Evolutionary conservation across 2,113 vertebrate genomes (phyloP), one percentile per base, ranked within the genome.

Genomic region (Monarcha castaneiventris): DNA sequence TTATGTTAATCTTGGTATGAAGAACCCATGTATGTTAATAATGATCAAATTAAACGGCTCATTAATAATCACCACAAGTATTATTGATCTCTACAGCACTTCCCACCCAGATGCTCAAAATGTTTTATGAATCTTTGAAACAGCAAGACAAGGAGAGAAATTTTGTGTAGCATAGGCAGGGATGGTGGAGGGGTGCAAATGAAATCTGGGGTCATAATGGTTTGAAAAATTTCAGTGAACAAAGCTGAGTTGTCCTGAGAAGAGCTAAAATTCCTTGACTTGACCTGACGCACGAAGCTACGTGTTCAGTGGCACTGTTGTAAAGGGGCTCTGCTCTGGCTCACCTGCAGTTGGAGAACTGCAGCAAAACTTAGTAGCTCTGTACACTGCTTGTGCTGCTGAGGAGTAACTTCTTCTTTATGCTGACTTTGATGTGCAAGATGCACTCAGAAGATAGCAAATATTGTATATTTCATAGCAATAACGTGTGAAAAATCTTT

Each of bases 401-500:
- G 49, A 62, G 37, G 35, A 59, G 49, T 26, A 86, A 32, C 17
- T 93, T 86, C n/a, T 80, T 84, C 35, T 91, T 93, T 52, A 48
- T 43, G 18, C 59, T 1, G 6, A 15, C 35, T 41, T 56, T 83
- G 51, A 76, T 5, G 4, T 46, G 67, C 0, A 0, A 58, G 58
- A 73, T 87, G 46, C 61, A 17, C 54, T 67, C 23, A 58, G 44
- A 56, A 94, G 89, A 86, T 55, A 90, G 51, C 7, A 21, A 51
- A 54, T 68, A 79, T 79, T 64, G 52, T n/a, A 5, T 61, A 37
- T 93, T 90, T 93, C 7, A 1, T 43, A 69, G 72, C 49, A 84
- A 84, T 86, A 80, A 87, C 3, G 14, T 64, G 43, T 92, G 84
- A 96, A 73, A 72, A 96, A 88, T 75, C 32, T 94, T 86, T 84